These are phyloP conservation scores for Lycocerus yunnanus DNA, from an alignment of 2,888 invertebrate species.

Conservation along the genomic window DNA sequence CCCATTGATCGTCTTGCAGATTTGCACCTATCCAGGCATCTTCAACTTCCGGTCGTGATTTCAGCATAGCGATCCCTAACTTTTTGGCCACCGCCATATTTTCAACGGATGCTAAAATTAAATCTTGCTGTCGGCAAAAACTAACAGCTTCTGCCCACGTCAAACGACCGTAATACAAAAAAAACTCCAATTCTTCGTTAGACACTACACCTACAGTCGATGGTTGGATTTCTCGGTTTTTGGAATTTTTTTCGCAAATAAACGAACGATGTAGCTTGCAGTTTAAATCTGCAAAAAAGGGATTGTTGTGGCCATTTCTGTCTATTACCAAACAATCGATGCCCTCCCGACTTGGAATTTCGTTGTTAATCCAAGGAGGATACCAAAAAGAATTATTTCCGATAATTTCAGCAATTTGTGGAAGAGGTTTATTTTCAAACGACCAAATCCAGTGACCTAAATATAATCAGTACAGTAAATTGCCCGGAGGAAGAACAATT, in stretches of 20 bases:
- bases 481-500: neutral
- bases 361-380: conserved; percentile 41
- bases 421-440: neutral
- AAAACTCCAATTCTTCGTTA: conserved; percentile 26
- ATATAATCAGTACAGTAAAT: neutral
- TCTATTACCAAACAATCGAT: conserved; percentile 60
- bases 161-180: conserved; percentile 54
- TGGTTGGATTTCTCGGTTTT: neutral
- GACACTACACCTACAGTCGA: neutral
- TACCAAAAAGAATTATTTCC: conserved; percentile 24
- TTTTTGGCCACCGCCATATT: conserved; percentile 55
- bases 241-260: conserved; percentile 36
- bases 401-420: conserved; percentile 4
- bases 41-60: conserved; percentile 53
- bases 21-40: conserved; percentile 43
- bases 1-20: conserved; percentile 40
- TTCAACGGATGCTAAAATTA: conserved; percentile 58
- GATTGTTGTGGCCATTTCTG: conserved; percentile 57
- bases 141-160: conserved; percentile 60
- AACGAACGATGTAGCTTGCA: conserved; percentile 59
- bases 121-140: conserved; percentile 57
- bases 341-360: conserved; percentile 41
- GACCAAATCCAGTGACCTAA: conserved; percentile 8
- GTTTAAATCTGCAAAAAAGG: conserved; percentile 61
- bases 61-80: conserved; percentile 56